These are phyloP conservation scores for Elgaria multicarinata DNA, from an alignment of 2,113 vertebrate species.

Conservation along the genomic window DNA sequence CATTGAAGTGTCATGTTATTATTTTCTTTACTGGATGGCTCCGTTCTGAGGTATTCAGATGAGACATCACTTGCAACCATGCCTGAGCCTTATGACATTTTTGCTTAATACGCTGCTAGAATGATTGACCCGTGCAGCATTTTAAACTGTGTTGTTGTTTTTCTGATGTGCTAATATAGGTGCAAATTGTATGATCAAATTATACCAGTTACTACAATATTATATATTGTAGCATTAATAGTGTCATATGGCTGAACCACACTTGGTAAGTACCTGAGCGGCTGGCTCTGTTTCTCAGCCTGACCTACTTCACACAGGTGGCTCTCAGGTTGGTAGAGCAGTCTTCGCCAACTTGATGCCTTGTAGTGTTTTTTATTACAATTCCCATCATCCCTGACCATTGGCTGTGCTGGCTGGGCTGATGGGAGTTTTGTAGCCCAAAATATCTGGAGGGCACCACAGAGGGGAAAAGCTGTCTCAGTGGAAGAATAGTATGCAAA, in stretches of 20 bases:
- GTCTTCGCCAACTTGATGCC: too few relatives aligned
- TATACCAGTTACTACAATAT: slow-evolving; percentile 28
- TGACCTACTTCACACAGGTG: neutral
- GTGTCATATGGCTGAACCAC: neutral
- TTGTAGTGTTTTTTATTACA: too few relatives aligned
- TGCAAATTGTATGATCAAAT: neutral
- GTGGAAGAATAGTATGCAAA: neutral
- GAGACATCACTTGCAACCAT: neutral
- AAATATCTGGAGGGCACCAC: too few relatives aligned
- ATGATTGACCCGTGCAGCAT: slow-evolving; percentile 32
- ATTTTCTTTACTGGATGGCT: neutral
- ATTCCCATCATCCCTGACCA: too few relatives aligned
- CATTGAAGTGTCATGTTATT: neutral
- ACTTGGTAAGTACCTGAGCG: slow-evolving; percentile 36
- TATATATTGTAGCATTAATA: slow-evolving; percentile 34
- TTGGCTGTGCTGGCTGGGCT: too few relatives aligned
- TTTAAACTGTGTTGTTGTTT: slow-evolving; percentile 4
- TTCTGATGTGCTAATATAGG: slow-evolving; percentile 31
- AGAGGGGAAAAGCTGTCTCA: too few relatives aligned
- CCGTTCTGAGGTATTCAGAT: neutral
- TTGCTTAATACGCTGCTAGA: slow-evolving; percentile 17
- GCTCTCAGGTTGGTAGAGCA: neutral
- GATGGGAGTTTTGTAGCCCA: too few relatives aligned
- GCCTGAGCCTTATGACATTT: neutral
- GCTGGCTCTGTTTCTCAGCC: slow-evolving; percentile 14